These are phyloP conservation scores for Dinocampus coccinellae DNA, from an alignment of 2,888 invertebrate genomes.

Conservation along the genomic window DNA sequence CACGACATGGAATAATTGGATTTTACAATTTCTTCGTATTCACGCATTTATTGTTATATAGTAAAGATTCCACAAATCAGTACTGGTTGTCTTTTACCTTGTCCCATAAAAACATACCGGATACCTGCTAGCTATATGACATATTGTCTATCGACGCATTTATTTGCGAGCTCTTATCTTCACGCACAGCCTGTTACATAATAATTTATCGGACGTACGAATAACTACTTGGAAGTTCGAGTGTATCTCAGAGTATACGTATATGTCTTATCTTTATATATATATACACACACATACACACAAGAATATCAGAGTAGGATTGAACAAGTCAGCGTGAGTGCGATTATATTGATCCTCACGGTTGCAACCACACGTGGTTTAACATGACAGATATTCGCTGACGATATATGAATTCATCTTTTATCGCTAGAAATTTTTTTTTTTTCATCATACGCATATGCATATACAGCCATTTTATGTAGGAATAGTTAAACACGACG, in stretches of 20 bases:
- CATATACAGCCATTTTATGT: not conserved
- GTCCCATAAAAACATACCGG: conserved; percentile 32
- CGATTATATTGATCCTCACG: conserved; percentile 46
- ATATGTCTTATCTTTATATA: conserved; percentile 24
- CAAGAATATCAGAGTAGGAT: not conserved
- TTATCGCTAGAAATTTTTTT: conserved; percentile 38
- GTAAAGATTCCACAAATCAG: conserved; percentile 13
- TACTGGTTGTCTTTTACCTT: conserved; percentile 23
- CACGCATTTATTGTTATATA: not conserved
- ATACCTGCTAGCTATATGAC: conserved; percentile 31
- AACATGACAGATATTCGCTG: conserved; percentile 48
- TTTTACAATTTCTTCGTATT: not conserved
- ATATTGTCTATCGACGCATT: conserved; percentile 23
- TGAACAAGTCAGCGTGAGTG: conserved; percentile 28
- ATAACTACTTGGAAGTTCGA: conserved; percentile 20
- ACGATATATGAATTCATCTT: conserved; percentile 49
- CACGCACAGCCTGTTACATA: conserved; percentile 42
- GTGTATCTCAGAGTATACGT: not conserved
- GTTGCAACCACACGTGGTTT: conserved; percentile 36
- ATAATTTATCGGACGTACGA: conserved; percentile 45
- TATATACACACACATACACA: conserved; percentile 17
- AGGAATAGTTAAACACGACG: not conserved
- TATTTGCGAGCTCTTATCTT: conserved; percentile 35
- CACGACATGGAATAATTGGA: not conserved
- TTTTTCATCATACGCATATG: conserved; percentile 26